These are phyloP conservation scores for Etheostoma spectabile DNA, from an alignment of 2,113 vertebrate genomes.

Conservation along the genomic window DNA sequence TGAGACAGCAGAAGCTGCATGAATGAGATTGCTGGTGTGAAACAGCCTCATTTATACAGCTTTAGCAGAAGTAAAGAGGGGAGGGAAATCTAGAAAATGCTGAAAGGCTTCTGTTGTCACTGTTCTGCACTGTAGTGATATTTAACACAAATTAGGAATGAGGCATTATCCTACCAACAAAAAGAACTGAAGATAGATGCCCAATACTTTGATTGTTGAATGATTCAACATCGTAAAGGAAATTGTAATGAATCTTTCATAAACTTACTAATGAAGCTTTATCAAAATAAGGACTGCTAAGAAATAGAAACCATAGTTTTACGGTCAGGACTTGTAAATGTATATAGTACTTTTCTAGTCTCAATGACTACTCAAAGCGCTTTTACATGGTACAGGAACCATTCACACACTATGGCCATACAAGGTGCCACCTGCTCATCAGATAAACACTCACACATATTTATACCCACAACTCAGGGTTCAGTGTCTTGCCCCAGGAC, in stretches of 20 bases:
- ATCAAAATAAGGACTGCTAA: conserved; percentile 22
- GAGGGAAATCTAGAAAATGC: conserved; percentile 14
- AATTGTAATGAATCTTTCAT: conserved; percentile 30
- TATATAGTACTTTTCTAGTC: too few relatives aligned
- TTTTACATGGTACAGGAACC: too few relatives aligned
- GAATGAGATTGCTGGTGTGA: conserved; percentile 66
- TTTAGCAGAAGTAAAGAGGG: conserved; percentile 33
- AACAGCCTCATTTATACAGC: conserved; percentile 61
- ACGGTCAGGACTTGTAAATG: not conserved
- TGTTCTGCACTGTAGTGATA: not conserved
- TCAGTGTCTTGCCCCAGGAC: too few relatives aligned
- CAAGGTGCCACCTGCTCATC: too few relatives aligned
- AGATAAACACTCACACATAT: too few relatives aligned
- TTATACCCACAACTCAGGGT: too few relatives aligned
- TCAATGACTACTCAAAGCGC: too few relatives aligned
- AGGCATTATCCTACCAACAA: not conserved
- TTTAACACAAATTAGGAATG: not conserved
- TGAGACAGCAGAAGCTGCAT: conserved; percentile 56
- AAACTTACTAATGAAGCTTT: conserved; percentile 56
- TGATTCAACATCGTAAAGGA: not conserved
- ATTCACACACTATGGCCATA: too few relatives aligned
- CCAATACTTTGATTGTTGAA: conserved; percentile 10
- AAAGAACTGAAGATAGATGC: conserved; percentile 2
- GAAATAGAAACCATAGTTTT: conserved; percentile 12
- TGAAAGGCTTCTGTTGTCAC: conserved; percentile 22